Conservation (phyloP, 2,113 vertebrate genomes). For the Loxodonta africana region DNA sequence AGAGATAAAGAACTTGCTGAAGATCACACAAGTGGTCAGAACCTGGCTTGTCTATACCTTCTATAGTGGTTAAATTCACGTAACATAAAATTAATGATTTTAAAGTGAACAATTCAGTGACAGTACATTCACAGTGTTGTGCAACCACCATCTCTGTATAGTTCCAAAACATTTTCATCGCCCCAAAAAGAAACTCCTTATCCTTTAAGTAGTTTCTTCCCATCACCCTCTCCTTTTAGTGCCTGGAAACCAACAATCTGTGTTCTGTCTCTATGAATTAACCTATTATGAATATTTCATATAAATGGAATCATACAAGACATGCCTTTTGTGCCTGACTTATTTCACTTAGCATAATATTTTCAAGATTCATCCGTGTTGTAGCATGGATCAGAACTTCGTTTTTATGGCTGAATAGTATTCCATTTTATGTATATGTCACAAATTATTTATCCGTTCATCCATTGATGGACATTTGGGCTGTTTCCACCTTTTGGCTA, state of each 20-base stretch:
- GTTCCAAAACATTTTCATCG: not conserved
- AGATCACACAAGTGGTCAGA: not conserved
- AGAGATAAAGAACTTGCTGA: not conserved
- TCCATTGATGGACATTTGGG: too few relatives aligned
- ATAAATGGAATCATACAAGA: not conserved
- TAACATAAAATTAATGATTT: not conserved
- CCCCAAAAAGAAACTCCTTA: not conserved
- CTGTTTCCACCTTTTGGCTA: too few relatives aligned
- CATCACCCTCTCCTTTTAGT: not conserved
- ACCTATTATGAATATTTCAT: not conserved
- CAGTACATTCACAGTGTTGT: not conserved
- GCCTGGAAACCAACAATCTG: not conserved
- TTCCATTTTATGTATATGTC: not conserved
- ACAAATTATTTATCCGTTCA: too few relatives aligned
- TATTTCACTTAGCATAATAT: not conserved
- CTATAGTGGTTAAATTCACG: not conserved
- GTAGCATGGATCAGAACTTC: not conserved
- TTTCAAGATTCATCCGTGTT: not conserved
- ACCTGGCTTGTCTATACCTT: not conserved
- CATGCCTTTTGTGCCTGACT: not conserved
- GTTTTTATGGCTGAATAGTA: not conserved
- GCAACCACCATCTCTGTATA: not conserved
- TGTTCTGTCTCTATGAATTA: not conserved
- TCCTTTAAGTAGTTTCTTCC: not conserved
- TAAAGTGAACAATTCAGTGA: not conserved